A percentile compares a stretch with the other conserved stretches of the same genome.
Conservation (phyloP, 2,113 vertebrate species). For the Oxygymnocypris stewartii region DNA sequence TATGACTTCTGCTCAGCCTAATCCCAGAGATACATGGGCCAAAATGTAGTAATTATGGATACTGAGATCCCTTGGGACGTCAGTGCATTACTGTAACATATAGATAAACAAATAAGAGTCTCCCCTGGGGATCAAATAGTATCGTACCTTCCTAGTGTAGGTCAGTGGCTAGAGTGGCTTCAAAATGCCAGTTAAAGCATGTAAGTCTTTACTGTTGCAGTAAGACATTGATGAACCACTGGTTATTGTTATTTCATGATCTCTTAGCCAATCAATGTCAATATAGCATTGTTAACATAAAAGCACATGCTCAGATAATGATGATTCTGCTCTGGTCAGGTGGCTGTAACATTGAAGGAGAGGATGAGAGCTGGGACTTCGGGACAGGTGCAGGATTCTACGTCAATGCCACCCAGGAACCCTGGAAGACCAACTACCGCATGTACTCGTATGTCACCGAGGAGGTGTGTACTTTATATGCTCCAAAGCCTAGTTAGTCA, state of each 20-base stretch:
- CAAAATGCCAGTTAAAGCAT: background rate
- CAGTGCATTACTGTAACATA: slow-evolving; percentile 6
- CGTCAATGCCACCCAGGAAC: slow-evolving; percentile 88
- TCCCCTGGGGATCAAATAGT: slow-evolving; percentile 8
- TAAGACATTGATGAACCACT: background rate
- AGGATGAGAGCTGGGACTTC: slow-evolving; percentile 97
- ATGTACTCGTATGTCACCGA: slow-evolving; percentile 93
- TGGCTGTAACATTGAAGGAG: slow-evolving; percentile 90
- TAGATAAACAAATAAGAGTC: slow-evolving; percentile 1
- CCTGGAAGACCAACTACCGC: slow-evolving; percentile 93
- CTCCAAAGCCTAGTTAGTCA: background rate
- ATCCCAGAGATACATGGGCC: background rate
- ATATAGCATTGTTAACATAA: background rate
- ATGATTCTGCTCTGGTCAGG: slow-evolving; percentile 71
- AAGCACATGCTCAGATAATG: background rate
- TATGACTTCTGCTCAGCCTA: background rate
- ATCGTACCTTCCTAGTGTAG: background rate
- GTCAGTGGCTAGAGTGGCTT: background rate
- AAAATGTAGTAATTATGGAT: background rate
- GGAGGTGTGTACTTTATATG: slow-evolving; percentile 77
- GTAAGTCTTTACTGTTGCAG: background rate
- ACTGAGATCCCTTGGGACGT: background rate
- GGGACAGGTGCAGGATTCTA: slow-evolving; percentile 96
- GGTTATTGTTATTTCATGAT: background rate
- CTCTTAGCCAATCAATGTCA: background rate